Base-by-base conservation (phyloP, 2,888 invertebrate genomes). In the Xestoiulus laeticollis region DNA sequence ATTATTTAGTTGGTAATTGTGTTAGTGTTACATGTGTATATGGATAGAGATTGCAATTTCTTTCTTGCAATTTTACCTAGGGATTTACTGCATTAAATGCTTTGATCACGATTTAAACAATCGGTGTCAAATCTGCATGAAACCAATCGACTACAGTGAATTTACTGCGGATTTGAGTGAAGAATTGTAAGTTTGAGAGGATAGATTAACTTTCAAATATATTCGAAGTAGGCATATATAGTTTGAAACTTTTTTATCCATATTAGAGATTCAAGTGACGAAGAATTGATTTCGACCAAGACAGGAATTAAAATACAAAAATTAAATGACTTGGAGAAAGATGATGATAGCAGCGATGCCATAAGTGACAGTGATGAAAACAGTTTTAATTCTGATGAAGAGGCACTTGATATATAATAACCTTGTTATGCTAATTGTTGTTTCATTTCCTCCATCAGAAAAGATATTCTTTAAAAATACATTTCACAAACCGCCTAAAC, bases 211-310 rank as follows among this genome's bases (percentile, higher is more conserved):
- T 38, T 38, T 5, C 33, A 5, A 6, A 8, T n/a, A 26, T 26
- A 10, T 0, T 26, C 10, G 5, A 26, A 26, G 22, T 22, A 1
- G 68, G 12, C n/a, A 68, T 26, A 26, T 53, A 53, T n/a, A 16
- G 10, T 59, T 78, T 3, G 30, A 78, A 10, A 12, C 14, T 30
- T 16, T 10, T 53, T 44, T 86, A 8, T 53, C 26, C n/a, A n/a
- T 14, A 87, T n/a, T 78, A 87, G 87, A 68, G 87, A 87, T 78
- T 87, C 87, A 10, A 87, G 87, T 68, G 87, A 87, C 19, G 87
- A 87, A 48, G 87, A 87, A n/a, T 12, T 30, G 26, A 59, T 68
- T 26, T 38, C 48, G 14, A 32, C 86, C n/a, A 86, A 86, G 30
- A 86, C 33, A 44, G 78, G 78, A 30, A 30, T 78, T 26, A 78